Conservation (phyloP, 1,140 invertebrate species). For the Anthonomus grandis region DNA sequence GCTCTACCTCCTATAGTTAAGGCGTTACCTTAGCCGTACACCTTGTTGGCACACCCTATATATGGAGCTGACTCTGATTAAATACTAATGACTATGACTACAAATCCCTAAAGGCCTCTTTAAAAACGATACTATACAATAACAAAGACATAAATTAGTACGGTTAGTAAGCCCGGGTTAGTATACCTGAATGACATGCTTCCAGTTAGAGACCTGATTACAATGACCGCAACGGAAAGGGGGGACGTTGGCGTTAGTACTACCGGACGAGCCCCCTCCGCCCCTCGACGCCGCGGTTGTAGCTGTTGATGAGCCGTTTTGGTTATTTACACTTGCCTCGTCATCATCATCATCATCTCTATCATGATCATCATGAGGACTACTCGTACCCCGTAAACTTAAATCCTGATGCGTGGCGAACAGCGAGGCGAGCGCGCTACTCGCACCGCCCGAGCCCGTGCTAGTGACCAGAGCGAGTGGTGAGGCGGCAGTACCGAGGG, state of each 20-base stretch:
- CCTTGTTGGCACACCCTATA: too few relatives aligned
- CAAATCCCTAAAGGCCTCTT: too few relatives aligned
- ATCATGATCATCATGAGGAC: too few relatives aligned
- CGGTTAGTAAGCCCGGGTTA: constrained; percentile 46
- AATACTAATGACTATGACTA: too few relatives aligned
- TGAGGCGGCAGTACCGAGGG: constrained; percentile 7
- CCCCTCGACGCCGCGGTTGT: constrained; percentile 32
- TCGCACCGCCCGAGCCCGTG: not conserved
- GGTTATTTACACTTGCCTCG: constrained; percentile 50
- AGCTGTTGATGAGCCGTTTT: too few relatives aligned
- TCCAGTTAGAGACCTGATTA: constrained; percentile 74
- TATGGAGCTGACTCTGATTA: too few relatives aligned
- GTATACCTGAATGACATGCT: constrained; percentile 75
- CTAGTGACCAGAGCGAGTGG: not conserved
- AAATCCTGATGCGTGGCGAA: too few relatives aligned
- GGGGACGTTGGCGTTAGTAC: constrained; percentile 56
- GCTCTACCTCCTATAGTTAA: too few relatives aligned
- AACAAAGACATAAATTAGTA: too few relatives aligned
- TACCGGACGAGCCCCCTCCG: constrained; percentile 12
- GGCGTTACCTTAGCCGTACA: too few relatives aligned
- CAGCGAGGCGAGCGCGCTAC: constrained; percentile 13
- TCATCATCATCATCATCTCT: constrained; percentile 43
- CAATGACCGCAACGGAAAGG: constrained; percentile 72
- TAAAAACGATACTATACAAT: too few relatives aligned
- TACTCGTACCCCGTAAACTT: constrained; percentile 39